Base-by-base conservation (phyloP, 2,113 vertebrate species). In the Anolis carolinensis region DNA sequence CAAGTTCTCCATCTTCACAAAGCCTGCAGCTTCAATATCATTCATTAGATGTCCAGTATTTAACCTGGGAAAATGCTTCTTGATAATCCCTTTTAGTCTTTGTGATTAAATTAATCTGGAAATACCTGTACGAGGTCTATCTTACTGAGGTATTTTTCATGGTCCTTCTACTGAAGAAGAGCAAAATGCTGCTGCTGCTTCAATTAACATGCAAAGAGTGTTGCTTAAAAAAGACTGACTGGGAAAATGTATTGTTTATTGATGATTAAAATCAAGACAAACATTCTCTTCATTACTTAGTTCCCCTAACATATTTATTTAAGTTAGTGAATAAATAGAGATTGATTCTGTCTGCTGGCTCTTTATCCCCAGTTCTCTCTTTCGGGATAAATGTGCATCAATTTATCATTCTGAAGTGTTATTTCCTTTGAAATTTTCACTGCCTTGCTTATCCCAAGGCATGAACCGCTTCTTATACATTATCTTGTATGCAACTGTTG, bases 51-150 rank as follows among this genome's bases (percentile, higher is more conserved):
- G 96, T 94, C 55, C 95, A 97, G 63, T 95, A 96, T 87, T 96
- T 97, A 67, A 98, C 94, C 18, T 86, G 87, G 1, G 92, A 86
- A 93, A 97, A 98, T 5, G 96, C 5, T 96, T 94, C 90, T 96
- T 96, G 14, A 98, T 80, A 1, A 92, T 97, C 50, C 97, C 97
- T 83, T 97, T 98, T 84, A 91, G 95, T 93, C 91, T 96, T 95
- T 86, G 86, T 83, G 25, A 94, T 97, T 93, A 97, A 97, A 93
- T 97, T 95, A 7, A 97, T 95, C 97, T 97, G 89, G 55, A 36
- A 93, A 92, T 44, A 44, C 39, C 39, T 44, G 5, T 0, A 86
- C 90, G 71, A 89, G 90, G 21, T 79, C 63, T 71, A 55, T 81
- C 52, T 1, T 39, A 81, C 78, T 13, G 21, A 52, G 4, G 16